These are phyloP conservation scores for Drosophila prostipennis DNA, from an alignment of 2,888 invertebrate species.

Conservation along the genomic window DNA sequence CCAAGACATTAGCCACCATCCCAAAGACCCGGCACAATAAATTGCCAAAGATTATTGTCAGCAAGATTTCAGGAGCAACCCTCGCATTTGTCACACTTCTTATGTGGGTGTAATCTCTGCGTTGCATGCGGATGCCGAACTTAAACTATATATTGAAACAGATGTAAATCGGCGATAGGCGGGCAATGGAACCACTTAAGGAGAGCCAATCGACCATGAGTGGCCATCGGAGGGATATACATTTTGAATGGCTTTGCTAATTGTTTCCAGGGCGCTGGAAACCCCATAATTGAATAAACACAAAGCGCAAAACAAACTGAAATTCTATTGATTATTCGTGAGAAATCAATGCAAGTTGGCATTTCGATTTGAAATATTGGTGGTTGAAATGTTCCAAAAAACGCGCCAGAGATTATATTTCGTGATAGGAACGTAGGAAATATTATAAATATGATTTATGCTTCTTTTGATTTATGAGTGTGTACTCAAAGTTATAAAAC, in stretches of 20 bases:
- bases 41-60: conserved; percentile 74
- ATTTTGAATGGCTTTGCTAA: conserved; percentile 41
- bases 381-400: not conserved
- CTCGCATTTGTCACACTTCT: conserved; percentile 63
- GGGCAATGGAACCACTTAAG: conserved; percentile 53
- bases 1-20: conserved; percentile 66
- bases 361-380: conserved; percentile 7
- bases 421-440: conserved; percentile 5
- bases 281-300: conserved; percentile 27
- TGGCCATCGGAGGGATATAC: conserved; percentile 16
- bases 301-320: conserved; percentile 15
- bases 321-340: conserved; percentile 31
- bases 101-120: conserved; percentile 53
- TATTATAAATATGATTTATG: conserved; percentile 11
- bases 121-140: conserved; percentile 35
- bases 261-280: conserved; percentile 31
- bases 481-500: not conserved
- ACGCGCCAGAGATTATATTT: not conserved
- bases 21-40: conserved; percentile 55
- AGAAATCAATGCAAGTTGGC: conserved; percentile 12
- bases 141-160: conserved; percentile 54
- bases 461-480: not conserved
- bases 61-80: conserved; percentile 57
- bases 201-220: conserved; percentile 43
- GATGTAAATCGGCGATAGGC: conserved; percentile 71